Percentiles rank a stretch among this genome's conserved stretches.
Evolutionary conservation across 2,888 invertebrate species (phyloP).

Genomic region (Nebria salina): DNA sequence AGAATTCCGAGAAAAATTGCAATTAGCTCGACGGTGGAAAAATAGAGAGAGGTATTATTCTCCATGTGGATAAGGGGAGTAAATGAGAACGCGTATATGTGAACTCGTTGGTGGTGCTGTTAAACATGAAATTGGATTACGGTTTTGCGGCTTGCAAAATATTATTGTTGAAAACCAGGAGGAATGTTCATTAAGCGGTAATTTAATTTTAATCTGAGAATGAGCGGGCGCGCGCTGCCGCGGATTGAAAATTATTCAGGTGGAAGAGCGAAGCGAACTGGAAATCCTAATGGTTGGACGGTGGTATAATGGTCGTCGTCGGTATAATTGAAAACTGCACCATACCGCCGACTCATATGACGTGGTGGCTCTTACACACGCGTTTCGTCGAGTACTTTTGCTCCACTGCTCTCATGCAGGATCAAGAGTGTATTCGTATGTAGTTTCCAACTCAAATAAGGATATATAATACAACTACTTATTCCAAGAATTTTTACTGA

Average conservation of each 20-base stretch:
- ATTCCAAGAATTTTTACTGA: too few species aligned
- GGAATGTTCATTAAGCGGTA: conserved; percentile 59
- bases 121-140: conserved; percentile 48
- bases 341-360: conserved; percentile 18
- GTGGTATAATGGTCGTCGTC: conserved; percentile 55
- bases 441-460: not conserved
- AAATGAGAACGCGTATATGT: not conserved
- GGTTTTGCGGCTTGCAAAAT: conserved; percentile 48
- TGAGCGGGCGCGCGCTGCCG: conserved; percentile 48
- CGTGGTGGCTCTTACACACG: conserved; percentile 5
- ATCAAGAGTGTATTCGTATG: conserved; percentile 11
- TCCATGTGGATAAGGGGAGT: not conserved
- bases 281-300: conserved; percentile 58
- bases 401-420: not conserved
- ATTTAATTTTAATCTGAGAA: conserved; percentile 59
- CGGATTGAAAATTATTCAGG: conserved; percentile 61
- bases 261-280: conserved; percentile 58
- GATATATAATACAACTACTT: not conserved
- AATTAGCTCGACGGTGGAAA: not conserved
- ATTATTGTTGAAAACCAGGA: conserved; percentile 51
- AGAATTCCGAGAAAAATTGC: not conserved
- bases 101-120: conserved; percentile 9
- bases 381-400: not conserved
- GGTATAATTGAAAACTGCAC: conserved; percentile 56
- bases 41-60: not conserved